Conservation (phyloP, 2,113 vertebrate species). For the Phaetusa simplex region DNA sequence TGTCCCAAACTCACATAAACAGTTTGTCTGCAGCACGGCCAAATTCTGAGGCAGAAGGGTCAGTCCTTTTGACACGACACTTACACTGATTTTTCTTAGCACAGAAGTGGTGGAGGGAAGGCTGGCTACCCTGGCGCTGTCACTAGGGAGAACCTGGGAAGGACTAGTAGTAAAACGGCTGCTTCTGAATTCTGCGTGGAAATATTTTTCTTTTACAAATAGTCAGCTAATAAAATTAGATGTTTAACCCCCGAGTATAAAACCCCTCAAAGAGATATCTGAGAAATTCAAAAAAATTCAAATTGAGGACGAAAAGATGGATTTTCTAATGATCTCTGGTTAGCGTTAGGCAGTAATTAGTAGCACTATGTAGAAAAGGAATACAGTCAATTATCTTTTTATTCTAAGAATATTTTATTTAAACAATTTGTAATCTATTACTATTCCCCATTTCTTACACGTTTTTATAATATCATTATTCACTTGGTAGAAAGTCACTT, state of each 20-base stretch:
- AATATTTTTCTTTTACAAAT: neutral
- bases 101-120: neutral
- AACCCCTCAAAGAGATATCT: fast-evolving
- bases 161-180: neutral
- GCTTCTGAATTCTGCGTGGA: neutral
- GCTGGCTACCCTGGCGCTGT: neutral
- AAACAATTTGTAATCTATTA: neutral
- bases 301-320: neutral
- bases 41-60: neutral
- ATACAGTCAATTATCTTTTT: neutral
- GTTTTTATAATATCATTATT: neutral
- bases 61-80: neutral
- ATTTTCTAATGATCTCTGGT: neutral
- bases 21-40: neutral
- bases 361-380: neutral
- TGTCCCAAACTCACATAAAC: neutral
- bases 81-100: neutral
- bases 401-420: neutral
- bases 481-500: neutral
- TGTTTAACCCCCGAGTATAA: neutral
- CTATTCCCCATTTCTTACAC: neutral
- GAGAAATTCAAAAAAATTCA: neutral
- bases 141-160: neutral
- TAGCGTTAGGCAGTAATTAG: neutral
- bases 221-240: neutral